Evolutionary conservation across 2,113 vertebrate genomes (phyloP), one percentile per base, ranked within the genome.

Genomic region (Pygoscelis antarcticus): DNA sequence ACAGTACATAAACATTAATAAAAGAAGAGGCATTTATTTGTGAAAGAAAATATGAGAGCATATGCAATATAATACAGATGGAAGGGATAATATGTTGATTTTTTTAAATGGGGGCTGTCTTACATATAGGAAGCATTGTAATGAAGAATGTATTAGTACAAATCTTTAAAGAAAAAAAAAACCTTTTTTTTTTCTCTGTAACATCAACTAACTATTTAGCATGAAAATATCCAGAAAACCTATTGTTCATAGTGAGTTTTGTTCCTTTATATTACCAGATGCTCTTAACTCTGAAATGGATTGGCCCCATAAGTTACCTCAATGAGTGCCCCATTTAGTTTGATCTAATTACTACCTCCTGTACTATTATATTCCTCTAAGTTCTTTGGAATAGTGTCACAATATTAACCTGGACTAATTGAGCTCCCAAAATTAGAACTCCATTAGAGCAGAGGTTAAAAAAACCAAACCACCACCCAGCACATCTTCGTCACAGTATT

Each of bases 161-260:
- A 81, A 52, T 57, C 18, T 61, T 72, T 32, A 64, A 64, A 57
- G 20, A 5, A 19, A 29, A 55, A 66, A 42, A 66, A 27, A 13
- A 5, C 3, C 1, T 3, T 1, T 1, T 1, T 1, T 13, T 57
- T 42, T 54, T 10, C 25, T 42, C 55, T 70, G 16, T 34, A 29
- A 16, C 42, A 54, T 54, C 8, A 47, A 3, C 8, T 55, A 52
- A 27, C 5, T 60, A 23, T 34, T 68, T 65, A 72, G 17, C 10
- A 55, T 38, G 15, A 72, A 88, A 77, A 80, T 47, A 75, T 68
- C 13, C 19, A 72, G 22, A 54, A 77, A 85, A 60, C 3, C 3
- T n/a, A 15, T 9, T 32, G 3, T 54, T 83, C 38, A 23, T 29
- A n/a, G 3, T 52, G 44, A 83, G 76, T 68, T 72, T 10, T 38